Conservation (phyloP, 2,888 invertebrate genomes). For the Polietes domitor region DNA sequence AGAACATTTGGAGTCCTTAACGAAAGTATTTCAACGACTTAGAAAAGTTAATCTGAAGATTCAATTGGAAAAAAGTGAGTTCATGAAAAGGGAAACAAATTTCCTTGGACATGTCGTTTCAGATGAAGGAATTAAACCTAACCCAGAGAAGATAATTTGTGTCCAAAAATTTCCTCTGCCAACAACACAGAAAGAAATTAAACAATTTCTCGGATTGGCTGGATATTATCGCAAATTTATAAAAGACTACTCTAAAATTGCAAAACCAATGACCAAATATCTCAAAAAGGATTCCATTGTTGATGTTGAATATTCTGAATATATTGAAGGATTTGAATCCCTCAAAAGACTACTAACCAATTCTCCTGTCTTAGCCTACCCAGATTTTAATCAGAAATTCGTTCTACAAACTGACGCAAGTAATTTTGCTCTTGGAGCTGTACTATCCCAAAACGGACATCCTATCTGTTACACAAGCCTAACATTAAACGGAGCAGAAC, state of each 20-base stretch:
- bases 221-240: constrained; percentile 62
- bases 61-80: constrained; percentile 48
- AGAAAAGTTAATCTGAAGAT: constrained; percentile 56
- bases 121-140: constrained; percentile 53
- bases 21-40: constrained; percentile 34
- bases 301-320: too few relatives aligned
- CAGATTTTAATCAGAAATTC: constrained; percentile 35
- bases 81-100: constrained; percentile 41
- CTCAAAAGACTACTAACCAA: too few relatives aligned
- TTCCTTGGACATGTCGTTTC: constrained; percentile 64
- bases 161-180: constrained; percentile 56
- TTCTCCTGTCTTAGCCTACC: too few relatives aligned
- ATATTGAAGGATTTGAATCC: too few relatives aligned
- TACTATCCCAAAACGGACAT: constrained; percentile 52
- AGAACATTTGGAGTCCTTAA: constrained; percentile 12
- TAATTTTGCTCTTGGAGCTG: constrained; percentile 14
- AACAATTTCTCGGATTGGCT: constrained; percentile 55
- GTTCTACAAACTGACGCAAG: not conserved
- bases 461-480: constrained; percentile 49
- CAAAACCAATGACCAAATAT: constrained; percentile 52
- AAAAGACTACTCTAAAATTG: constrained; percentile 42
- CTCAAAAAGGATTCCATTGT: too few relatives aligned
- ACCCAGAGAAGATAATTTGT: constrained; percentile 58
- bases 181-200: constrained; percentile 54
- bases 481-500: constrained; percentile 50